These are phyloP conservation scores for Hafferia zeledoni DNA, from an alignment of 2,797 vertebrate genomes.

Conservation along the genomic window DNA sequence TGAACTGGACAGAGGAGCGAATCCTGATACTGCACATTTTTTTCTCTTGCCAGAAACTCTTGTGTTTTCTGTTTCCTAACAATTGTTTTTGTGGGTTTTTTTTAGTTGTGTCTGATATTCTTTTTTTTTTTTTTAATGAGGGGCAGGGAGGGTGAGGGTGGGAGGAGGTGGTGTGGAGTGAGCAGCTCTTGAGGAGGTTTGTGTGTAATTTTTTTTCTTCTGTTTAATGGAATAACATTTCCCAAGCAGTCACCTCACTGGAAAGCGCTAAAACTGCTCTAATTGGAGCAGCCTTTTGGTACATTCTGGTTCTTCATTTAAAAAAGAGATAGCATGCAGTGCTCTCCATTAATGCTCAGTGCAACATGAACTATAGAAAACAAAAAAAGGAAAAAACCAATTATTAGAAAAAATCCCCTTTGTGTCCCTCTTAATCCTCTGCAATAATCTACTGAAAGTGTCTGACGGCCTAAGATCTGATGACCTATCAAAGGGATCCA, in stretches of 20 bases:
- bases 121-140: background rate
- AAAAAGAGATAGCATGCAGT: background rate
- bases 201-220: background rate
- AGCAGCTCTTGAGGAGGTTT: background rate
- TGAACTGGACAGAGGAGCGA: background rate
- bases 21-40: accelerated
- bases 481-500: background rate
- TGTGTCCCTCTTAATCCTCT: background rate
- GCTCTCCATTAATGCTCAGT: background rate
- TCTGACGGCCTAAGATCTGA: background rate
- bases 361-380: background rate
- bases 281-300: background rate
- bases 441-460: background rate
- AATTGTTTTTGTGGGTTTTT: background rate
- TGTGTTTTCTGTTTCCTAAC: background rate
- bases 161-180: background rate
- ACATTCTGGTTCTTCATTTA: background rate
- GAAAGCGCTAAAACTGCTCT: background rate
- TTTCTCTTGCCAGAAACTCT: background rate
- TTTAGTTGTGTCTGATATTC: no score
- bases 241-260: background rate
- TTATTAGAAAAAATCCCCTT: background rate
- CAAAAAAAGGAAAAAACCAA: accelerated
- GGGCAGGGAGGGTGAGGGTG: no score
- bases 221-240: background rate